Conservation (phyloP, 2,113 vertebrate species). For the Antidorcas marsupialis region DNA sequence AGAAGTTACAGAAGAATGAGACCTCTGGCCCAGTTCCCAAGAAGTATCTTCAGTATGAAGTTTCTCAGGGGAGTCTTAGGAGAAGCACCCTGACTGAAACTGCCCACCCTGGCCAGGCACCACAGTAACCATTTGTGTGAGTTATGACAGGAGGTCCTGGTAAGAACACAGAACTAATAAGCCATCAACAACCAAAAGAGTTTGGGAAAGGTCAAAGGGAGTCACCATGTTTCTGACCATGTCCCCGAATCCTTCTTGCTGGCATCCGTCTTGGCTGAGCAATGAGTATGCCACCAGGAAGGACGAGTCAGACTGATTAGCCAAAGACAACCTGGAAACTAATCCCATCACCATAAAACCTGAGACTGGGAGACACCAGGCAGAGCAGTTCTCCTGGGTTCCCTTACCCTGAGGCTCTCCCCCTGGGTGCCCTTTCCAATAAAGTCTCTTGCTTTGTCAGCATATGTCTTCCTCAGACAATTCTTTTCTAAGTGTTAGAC, state of each 20-base stretch:
- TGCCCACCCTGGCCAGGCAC: background rate
- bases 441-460: background rate
- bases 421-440: background rate
- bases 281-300: background rate
- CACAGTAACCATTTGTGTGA: background rate
- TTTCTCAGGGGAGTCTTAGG: background rate
- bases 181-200: background rate
- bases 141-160: background rate
- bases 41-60: background rate
- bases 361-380: background rate
- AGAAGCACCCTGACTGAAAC: background rate
- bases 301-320: background rate
- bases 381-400: background rate
- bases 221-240: background rate
- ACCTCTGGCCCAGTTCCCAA: background rate
- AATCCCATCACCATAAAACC: background rate
- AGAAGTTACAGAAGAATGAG: background rate
- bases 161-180: background rate
- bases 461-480: background rate
- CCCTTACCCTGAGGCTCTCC: background rate
- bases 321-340: background rate
- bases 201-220: background rate
- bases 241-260: background rate
- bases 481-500: background rate
- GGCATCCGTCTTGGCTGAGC: background rate